Conservation (phyloP, 2,797 vertebrate species). For the Cyprinodon diabolis region DNA sequence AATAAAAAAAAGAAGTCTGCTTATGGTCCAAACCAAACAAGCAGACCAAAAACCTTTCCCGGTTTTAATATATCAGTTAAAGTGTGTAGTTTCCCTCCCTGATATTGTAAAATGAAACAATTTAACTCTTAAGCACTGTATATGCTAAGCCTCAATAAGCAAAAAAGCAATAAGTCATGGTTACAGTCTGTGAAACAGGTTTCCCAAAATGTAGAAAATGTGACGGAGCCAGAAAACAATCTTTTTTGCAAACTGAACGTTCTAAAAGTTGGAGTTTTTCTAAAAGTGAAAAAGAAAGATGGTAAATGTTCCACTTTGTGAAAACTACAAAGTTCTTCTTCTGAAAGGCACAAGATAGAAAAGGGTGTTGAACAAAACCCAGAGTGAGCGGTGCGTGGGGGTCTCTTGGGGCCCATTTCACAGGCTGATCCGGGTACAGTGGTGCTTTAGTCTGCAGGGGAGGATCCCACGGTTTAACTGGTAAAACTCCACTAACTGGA, state of each 20-base stretch:
- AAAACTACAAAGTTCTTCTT: constrained; percentile 43
- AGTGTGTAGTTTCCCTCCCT: constrained; percentile 6
- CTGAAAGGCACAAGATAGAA: constrained; percentile 75
- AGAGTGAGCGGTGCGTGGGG: constrained; percentile 47
- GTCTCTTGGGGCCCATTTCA: constrained; percentile 73
- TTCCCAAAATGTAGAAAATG: constrained; percentile 6
- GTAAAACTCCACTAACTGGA: constrained; percentile 98
- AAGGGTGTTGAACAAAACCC: constrained; percentile 59
- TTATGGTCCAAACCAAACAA: too few relatives aligned
- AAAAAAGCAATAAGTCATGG: constrained; percentile 23
- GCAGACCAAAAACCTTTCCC: too few relatives aligned
- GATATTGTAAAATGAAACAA: constrained; percentile 12
- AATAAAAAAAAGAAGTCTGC: too few relatives aligned
- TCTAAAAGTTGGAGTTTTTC: constrained; percentile 25
- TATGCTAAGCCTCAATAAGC: constrained; percentile 44
- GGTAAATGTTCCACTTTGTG: constrained; percentile 3
- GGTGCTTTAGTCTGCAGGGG: constrained; percentile 96
- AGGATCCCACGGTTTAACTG: constrained; percentile 94
- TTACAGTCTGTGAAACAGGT: constrained; percentile 30
- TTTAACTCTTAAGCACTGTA: constrained; percentile 21
- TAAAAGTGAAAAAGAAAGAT: constrained; percentile 14
- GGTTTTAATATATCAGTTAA: not conserved
- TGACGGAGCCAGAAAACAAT: constrained; percentile 17
- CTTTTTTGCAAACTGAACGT: constrained; percentile 24
- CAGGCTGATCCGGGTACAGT: constrained; percentile 88